Percentiles rank a stretch among this genome's conserved stretches.
Evolutionary conservation across 1,140 invertebrate species (phyloP).

Genomic region (Heliothis subflexa): DNA sequence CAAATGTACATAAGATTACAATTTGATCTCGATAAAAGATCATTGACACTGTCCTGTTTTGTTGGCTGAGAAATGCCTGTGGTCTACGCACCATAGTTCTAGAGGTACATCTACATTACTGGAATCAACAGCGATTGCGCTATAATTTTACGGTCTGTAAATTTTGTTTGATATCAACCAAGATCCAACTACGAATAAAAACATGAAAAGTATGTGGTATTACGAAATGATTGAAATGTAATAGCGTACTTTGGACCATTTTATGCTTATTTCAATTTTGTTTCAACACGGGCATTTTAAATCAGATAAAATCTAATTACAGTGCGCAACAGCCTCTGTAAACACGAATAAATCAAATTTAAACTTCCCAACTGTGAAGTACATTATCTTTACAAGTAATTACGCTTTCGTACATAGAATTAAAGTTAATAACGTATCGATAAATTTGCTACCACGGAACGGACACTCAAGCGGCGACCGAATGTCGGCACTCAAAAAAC

Average conservation of each 20-base stretch:
- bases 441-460: constrained; percentile 35
- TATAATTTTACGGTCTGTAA: constrained; percentile 46
- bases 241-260: constrained; percentile 24
- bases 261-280: constrained; percentile 35
- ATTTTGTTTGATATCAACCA: constrained; percentile 33
- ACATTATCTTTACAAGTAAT: constrained; percentile 39
- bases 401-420: constrained; percentile 43
- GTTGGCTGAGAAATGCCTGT: not conserved
- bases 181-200: constrained; percentile 32
- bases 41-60: constrained; percentile 13
- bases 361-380: constrained; percentile 22
- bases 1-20: constrained; percentile 14
- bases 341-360: constrained; percentile 38
- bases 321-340: constrained; percentile 15
- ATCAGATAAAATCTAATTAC: constrained; percentile 40
- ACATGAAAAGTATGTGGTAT: constrained; percentile 30
- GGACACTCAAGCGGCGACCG: constrained; percentile 27
- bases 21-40: constrained; percentile 30
- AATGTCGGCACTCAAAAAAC: constrained; percentile 60
- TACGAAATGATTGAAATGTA: constrained; percentile 45
- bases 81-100: constrained; percentile 8
- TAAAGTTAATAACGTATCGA: constrained; percentile 41
- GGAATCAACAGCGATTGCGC: constrained; percentile 26
- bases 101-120: constrained; percentile 38
- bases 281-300: constrained; percentile 17